Percentiles rank a stretch among this genome's conserved stretches.
These are phyloP conservation scores for Caerostris darwini DNA, from an alignment of 1,140 invertebrate genomes.

Conservation along the genomic window DNA sequence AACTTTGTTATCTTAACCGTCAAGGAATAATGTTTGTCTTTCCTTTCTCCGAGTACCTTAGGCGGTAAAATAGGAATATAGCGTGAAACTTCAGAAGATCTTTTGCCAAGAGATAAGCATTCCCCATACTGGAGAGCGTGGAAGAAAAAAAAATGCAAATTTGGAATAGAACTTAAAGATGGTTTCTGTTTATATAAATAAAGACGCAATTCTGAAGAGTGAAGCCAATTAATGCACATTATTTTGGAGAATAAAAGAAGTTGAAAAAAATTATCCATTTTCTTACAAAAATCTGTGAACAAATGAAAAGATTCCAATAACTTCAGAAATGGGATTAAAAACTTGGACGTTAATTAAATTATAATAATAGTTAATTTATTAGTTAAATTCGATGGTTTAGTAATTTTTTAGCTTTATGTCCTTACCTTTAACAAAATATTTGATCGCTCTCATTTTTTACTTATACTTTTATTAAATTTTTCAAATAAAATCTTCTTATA, in stretches of 20 bases:
- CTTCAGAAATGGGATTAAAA: too few species aligned
- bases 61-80: slow-evolving; percentile 33
- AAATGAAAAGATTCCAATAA: too few species aligned
- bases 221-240: not conserved
- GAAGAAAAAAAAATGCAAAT: not conserved
- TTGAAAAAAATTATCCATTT: not conserved
- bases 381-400: not conserved
- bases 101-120: not conserved
- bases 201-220: not conserved
- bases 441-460: too few species aligned
- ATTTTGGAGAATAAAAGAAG: not conserved
- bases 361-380: too few species aligned
- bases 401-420: not conserved
- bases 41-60: not conserved
- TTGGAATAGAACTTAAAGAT: not conserved
- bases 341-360: too few species aligned
- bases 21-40: slow-evolving; percentile 34
- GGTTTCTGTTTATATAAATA: slow-evolving; percentile 25
- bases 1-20: slow-evolving; percentile 41
- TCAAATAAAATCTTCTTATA: too few species aligned
- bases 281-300: too few species aligned
- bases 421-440: too few species aligned
- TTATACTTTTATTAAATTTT: too few species aligned
- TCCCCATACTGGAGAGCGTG: not conserved
- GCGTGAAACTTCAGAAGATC: not conserved